Evolutionary conservation across 2,113 vertebrate genomes (phyloP).

Genomic region (Malurus elegans): DNA sequence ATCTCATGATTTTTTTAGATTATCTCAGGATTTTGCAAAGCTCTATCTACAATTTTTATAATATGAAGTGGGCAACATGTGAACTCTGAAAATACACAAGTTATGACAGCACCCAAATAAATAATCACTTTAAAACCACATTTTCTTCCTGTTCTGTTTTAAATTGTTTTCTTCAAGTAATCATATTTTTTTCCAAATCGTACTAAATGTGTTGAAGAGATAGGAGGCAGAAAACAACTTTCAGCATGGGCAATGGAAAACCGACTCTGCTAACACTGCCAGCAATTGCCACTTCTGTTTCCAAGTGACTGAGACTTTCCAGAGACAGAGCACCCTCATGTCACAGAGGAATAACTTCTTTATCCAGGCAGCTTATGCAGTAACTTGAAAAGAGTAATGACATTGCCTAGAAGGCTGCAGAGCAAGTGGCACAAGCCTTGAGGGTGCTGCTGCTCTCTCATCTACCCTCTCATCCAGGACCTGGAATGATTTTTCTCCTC

Average conservation of each 20-base stretch:
- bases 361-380: neutral
- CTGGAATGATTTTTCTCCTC: neutral
- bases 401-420: constrained; percentile 12
- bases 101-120: neutral
- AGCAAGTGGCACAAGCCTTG: neutral
- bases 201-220: neutral
- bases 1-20: neutral
- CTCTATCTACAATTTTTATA: neutral
- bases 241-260: constrained; percentile 2
- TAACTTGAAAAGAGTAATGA: neutral
- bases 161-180: neutral
- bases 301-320: constrained; percentile 40
- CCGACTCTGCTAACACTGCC: neutral
- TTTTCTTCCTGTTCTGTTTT: neutral
- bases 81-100: neutral
- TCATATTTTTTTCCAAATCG: neutral
- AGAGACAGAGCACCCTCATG: neutral
- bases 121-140: neutral
- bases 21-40: neutral
- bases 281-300: constrained; percentile 27
- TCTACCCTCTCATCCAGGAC: neutral
- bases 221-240: constrained; percentile 9
- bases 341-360: neutral
- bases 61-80: neutral
- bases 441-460: neutral